These are phyloP conservation scores for Sarcophilus harrisii DNA, from an alignment of 2,797 vertebrate species.

Conservation along the genomic window DNA sequence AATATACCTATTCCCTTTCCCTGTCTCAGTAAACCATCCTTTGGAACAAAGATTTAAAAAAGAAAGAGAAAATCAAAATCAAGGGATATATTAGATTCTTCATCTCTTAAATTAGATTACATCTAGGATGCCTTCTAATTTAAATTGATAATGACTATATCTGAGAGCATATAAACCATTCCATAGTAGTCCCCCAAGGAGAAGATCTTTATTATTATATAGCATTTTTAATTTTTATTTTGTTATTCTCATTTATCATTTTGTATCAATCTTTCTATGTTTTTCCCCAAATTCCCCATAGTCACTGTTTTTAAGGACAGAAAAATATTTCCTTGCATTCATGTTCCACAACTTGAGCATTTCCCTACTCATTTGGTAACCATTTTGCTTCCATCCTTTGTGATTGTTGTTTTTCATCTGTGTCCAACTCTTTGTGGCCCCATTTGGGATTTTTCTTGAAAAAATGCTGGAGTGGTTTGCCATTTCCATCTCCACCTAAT, in stretches of 20 bases:
- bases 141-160: background rate
- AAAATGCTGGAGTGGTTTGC: background rate
- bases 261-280: background rate
- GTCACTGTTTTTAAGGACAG: background rate
- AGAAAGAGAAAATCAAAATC: background rate
- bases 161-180: background rate
- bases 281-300: background rate
- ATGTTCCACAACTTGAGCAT: background rate
- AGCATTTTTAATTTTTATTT: background rate
- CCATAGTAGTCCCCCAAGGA: background rate
- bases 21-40: background rate
- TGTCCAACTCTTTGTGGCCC: background rate
- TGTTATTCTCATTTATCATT: background rate
- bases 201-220: background rate
- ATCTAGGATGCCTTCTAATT: background rate
- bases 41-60: background rate
- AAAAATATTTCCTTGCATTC: background rate
- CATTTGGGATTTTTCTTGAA: background rate
- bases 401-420: background rate
- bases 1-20: background rate
- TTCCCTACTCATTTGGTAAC: background rate
- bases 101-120: background rate
- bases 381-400: background rate
- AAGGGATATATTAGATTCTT: background rate
- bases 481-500: background rate